Base-by-base conservation (phyloP, 2,888 invertebrate genomes). In the Tridacna crocea region DNA sequence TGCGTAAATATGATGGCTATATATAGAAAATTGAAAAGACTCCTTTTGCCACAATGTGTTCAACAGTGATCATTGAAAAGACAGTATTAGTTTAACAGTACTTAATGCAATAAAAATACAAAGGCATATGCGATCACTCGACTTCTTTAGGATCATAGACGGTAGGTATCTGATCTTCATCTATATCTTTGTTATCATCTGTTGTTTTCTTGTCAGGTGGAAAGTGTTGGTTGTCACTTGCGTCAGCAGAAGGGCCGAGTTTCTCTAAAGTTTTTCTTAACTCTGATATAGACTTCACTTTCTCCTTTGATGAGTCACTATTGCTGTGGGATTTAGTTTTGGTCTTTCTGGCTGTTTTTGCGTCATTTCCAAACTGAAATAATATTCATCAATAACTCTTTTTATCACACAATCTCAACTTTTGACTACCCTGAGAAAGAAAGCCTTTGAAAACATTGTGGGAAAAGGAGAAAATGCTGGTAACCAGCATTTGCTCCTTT, bases 291-390 rank as follows among this genome's bases (percentile, higher is more conserved):
- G 66, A 66, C 46, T 66, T 66, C 8, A 46, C 36, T 26, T 63
- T 63, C 63, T 63, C 63, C 12, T 26, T 15, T 4, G 46, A 46
- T 12, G 6, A 1, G 4, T 27, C 36, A 46, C 12, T 19, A 19
- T n/a, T 36, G 27, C 36, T 46, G 13, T 46, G 46, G 4, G 4
- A 4, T 46, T 36, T 66, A 17, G 46, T n/a, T 36, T 66, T 66
- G 15, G 46, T 10, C 19, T 66, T 66, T 66, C 66, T 66, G 6
- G 27, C 66, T 36, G 19, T 46, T 46, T 66, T 66, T 46, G 36
- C n/a, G 19, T 66, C 66, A 66, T 66, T 66, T 19, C 66, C 66
- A 66, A 46, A 66, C 66, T 66, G 66, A 55, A 55, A 55, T 19
- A 10, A 55, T 6, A n/a, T n/a, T n/a, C n/a, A n/a, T n/a, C n/a